Conservation (phyloP, 2,888 invertebrate genomes). For the Geophilus truncorum region DNA sequence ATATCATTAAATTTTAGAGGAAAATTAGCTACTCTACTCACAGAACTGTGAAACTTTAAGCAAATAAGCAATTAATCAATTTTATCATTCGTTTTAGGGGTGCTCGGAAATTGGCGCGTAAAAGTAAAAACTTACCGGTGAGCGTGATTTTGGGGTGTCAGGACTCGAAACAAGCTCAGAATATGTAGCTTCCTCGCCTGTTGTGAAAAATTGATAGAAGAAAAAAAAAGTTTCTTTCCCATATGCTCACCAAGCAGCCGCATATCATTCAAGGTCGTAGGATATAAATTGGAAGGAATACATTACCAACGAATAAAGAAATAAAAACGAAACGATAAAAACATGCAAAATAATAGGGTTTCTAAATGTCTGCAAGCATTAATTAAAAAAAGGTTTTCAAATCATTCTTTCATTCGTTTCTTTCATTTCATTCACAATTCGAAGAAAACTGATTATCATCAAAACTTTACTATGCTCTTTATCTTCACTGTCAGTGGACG, state of each 20-base stretch:
- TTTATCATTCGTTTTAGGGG: background rate
- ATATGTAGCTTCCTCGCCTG: constrained; percentile 30
- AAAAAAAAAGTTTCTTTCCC: background rate
- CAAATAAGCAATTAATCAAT: background rate
- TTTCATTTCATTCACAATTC: background rate
- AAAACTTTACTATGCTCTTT: constrained; percentile 35
- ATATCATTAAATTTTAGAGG: too few relatives aligned
- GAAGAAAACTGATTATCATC: background rate
- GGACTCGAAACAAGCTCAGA: constrained; percentile 31
- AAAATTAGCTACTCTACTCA: too few relatives aligned
- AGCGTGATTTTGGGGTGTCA: constrained; percentile 29
- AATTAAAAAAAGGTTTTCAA: background rate
- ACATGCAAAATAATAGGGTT: background rate
- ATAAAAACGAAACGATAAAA: background rate
- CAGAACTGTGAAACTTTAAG: background rate
- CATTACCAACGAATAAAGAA: background rate
- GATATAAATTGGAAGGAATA: background rate
- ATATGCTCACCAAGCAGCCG: constrained; percentile 17
- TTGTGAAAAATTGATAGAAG: background rate
- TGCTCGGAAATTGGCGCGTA: background rate
- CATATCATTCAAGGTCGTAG: background rate
- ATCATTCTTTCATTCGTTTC: background rate
- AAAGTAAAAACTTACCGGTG: constrained; percentile 29
- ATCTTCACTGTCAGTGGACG: constrained; percentile 36
- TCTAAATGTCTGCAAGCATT: background rate